These are phyloP conservation scores for Homarus gammarus DNA, from an alignment of 2,888 invertebrate genomes.

Conservation along the genomic window DNA sequence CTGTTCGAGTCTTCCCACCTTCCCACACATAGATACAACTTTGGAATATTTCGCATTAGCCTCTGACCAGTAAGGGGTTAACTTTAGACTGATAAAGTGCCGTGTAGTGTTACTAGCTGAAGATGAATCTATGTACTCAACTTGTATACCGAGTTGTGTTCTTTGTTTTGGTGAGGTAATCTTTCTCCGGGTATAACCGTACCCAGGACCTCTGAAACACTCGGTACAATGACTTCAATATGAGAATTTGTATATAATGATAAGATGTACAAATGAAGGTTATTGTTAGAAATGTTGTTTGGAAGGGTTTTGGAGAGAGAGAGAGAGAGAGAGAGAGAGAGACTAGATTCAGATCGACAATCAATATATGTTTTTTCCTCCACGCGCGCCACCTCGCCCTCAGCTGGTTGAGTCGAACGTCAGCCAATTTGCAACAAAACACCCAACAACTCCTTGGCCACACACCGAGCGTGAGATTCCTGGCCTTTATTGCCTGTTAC, in stretches of 20 bases:
- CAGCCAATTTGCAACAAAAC: constrained; percentile 3
- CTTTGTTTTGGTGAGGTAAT: too few species aligned
- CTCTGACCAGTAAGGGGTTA: background rate
- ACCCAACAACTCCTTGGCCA: background rate
- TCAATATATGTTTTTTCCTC: background rate
- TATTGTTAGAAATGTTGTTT: too few species aligned
- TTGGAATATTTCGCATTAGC: background rate
- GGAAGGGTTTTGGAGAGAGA: too few species aligned
- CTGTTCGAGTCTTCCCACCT: too few species aligned
- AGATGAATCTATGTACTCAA: background rate
- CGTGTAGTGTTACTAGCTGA: background rate
- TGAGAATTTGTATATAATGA: too few species aligned
- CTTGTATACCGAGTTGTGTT: background rate
- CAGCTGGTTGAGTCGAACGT: background rate
- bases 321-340: too few species aligned
- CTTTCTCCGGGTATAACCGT: too few species aligned
- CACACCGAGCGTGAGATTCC: constrained; percentile 4
- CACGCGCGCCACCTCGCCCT: background rate
- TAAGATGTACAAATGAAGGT: too few species aligned
- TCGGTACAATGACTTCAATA: too few species aligned
- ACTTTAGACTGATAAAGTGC: background rate
- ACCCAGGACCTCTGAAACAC: too few species aligned
- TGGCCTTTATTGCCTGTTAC: constrained; percentile 4
- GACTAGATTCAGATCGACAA: background rate
- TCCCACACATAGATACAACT: background rate